Evolutionary conservation across 2,113 vertebrate species (phyloP), one percentile per base, ranked within the genome.

Genomic region (Pangasianodon gigas): DNA sequence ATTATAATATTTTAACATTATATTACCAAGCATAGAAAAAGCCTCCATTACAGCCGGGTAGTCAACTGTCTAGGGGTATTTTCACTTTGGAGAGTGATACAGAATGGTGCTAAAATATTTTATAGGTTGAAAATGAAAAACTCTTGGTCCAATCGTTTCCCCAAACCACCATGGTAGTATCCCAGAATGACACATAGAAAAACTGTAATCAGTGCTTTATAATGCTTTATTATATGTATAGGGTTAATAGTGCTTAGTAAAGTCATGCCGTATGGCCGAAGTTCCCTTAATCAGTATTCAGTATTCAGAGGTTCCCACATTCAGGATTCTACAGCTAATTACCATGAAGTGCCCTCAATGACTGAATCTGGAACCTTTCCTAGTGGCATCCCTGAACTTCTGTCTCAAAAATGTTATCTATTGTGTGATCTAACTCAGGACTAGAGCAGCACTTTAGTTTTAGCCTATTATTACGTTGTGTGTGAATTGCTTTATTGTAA

Each of bases 121-220:
- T 87, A 52, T 58, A 83, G 84, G 69, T 29, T 58, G 18, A 69
- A 86, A 86, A 52, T 65, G 9, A 48, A 62, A 81, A 83, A 79
- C 24, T 84, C 83, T 90, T 91, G 90, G 86, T 93, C 91, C 89
- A 93, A 89, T 67, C 77, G n/a, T 84, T 87, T 85, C 65, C 85
- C 58, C 88, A 92, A 91, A 88, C 77, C 60, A 69, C 21, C 29
- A 37, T 7, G 18, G 8, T 21, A 52, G 48, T 87, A 46, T n/a
- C 44, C 83, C 32, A 77, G 52, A 80, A 24, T 79, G 14, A 71
- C 82, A 60, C 8, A 24, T 52, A 56, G 19, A 21, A 26, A 41
- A 44, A 56, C 54, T 41, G n/a, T 60, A 75, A 79, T n/a, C 10
- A 58, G n/a, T 87, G 52, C 79, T 46, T 44, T 69, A 41, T 58